Evolutionary conservation across 2,888 invertebrate species (phyloP), one percentile per base, ranked within the genome.

Genomic region (Melikaiella ostensackeni): DNA sequence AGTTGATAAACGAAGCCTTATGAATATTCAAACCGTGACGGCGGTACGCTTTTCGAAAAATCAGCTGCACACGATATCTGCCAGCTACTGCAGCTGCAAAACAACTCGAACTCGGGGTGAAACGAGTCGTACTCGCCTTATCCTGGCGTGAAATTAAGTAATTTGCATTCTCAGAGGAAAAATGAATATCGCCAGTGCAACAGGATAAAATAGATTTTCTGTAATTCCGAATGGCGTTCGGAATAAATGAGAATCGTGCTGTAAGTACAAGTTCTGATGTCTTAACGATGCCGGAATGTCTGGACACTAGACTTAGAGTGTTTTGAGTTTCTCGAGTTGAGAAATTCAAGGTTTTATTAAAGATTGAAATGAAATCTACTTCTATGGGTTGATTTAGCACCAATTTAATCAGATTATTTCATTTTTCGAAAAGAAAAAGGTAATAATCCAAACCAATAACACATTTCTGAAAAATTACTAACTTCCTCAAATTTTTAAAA

Each of bases 181-280:
- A 50, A 70, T 50, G 50, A 70, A 70, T 30, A 70, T 50, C 50
- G 33, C 50, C 46, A 33, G 27, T 9, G n/a, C 30, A 4, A 55
- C n/a, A 27, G 30, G 50, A 50, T 70, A 21, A 70, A 50, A 70
- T 70, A 70, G 55, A 70, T 70, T 55, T 30, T 70, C 50, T 46
- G 27, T 70, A 70, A 70, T 70, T 70, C 50, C 27, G n/a, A n/a
- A 70, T 55, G 50, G 50, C 70, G 30, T 70, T 19, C n/a, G 55
- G 30, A 7, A 70, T 50, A 70, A 70, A 70, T 70, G 50, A 55
- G 70, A 70, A 70, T 70, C 70, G 50, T 70, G 50, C 70, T 70
- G n/a, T 33, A 70, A 55, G 50, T 70, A 33, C 50, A 33, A 55
- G 50, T 70, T 70, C 50, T 70, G n/a, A 27, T 59, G 33, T 70